Evolutionary conservation across 2,797 vertebrate genomes (phyloP).

Genomic region (Percopsis omiscomaycus): DNA sequence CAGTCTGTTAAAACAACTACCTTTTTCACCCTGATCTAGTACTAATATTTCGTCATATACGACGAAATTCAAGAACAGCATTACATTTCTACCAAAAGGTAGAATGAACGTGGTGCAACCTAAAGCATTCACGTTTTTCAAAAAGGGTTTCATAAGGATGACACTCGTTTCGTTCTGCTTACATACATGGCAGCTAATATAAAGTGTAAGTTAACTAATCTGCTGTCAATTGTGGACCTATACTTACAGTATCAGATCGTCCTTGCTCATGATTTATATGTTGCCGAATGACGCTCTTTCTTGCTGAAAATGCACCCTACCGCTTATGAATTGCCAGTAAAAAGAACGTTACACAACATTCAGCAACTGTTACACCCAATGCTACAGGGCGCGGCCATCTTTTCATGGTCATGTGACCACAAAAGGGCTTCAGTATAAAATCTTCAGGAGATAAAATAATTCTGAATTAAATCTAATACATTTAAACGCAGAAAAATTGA

Average conservation of each 20-base stretch:
- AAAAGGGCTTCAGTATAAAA: background rate
- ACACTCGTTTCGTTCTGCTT: constrained; percentile 16
- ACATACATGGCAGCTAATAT: constrained; percentile 28
- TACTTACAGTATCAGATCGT: constrained; percentile 73
- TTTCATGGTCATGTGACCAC: constrained; percentile 59
- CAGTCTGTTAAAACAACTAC: too few species aligned
- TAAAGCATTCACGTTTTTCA: background rate
- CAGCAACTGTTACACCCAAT: background rate
- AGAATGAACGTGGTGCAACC: background rate
- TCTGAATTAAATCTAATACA: too few species aligned
- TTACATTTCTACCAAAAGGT: too few species aligned
- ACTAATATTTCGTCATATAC: too few species aligned
- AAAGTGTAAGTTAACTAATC: constrained; percentile 55
- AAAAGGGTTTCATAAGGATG: constrained; percentile 26
- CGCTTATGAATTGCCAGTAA: background rate
- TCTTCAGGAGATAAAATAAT: too few species aligned
- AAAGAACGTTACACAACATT: constrained; percentile 1
- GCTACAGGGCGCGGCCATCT: constrained; percentile 66
- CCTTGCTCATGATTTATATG: constrained; percentile 67
- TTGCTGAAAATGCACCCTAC: constrained; percentile 2
- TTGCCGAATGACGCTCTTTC: constrained; percentile 11
- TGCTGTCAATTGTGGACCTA: background rate
- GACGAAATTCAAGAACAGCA: too few species aligned
- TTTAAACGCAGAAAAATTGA: too few species aligned
- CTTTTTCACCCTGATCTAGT: too few species aligned